Evolutionary conservation across 35 echinoderm and acorn worm genomes (phyloP).

Genomic region (Chiridota heheva): DNA sequence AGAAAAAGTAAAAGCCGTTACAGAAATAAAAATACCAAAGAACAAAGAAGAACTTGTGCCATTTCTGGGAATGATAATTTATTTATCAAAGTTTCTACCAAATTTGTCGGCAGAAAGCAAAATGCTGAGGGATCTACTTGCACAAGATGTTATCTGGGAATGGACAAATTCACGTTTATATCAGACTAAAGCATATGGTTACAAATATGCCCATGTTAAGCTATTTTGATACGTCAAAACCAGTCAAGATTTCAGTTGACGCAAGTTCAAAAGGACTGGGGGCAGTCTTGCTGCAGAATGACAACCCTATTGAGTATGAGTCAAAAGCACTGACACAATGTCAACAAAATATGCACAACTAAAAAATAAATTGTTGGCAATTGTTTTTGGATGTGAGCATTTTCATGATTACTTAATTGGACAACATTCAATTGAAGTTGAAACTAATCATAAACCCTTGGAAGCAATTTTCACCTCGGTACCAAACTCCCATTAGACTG

Average conservation of each 20-base stretch:
- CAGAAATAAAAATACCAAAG: conserved; percentile 23
- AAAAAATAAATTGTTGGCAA: conserved; percentile 63
- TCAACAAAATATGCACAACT: conserved; percentile 63
- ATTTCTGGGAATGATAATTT: conserved; percentile 61
- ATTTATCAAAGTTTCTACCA: conserved; percentile 49
- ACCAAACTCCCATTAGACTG: conserved; percentile 39
- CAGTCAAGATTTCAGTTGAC: conserved; percentile 28
- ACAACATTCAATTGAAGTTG: neutral
- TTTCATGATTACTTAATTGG: conserved; percentile 51
- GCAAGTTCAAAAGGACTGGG: conserved; percentile 20
- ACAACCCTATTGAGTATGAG: conserved; percentile 52
- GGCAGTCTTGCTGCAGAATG: conserved; percentile 29
- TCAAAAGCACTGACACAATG: conserved; percentile 52
- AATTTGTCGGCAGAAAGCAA: conserved; percentile 27
- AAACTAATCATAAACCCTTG: conserved; percentile 57
- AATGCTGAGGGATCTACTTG: conserved; percentile 39
- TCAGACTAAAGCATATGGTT: conserved; percentile 1
- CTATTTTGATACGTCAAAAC: conserved; percentile 47
- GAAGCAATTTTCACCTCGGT: conserved; percentile 36
- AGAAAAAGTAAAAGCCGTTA: conserved; percentile 41
- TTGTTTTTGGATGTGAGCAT: conserved; percentile 59
- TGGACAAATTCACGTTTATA: conserved; percentile 15
- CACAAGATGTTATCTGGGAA: conserved; percentile 36
- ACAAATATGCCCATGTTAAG: conserved; percentile 25
- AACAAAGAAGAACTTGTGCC: conserved; percentile 23